These are phyloP conservation scores for Sarcophaga carnaria DNA, from an alignment of 2,888 invertebrate species.

Conservation along the genomic window DNA sequence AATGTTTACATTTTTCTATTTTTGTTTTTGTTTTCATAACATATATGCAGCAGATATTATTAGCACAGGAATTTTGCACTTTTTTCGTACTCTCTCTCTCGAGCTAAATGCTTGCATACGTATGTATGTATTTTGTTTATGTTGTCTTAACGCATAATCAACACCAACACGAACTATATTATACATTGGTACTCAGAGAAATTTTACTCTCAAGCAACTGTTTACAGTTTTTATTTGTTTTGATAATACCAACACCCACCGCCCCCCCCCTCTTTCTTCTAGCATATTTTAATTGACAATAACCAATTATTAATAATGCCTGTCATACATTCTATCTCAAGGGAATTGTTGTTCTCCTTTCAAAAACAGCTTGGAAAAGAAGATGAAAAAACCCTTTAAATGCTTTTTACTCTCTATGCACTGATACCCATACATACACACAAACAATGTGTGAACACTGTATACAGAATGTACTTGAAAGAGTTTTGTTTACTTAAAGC, in stretches of 20 bases:
- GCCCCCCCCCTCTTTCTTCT: accelerated
- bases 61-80: neutral
- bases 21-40: too few relatives aligned
- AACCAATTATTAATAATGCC: slow-evolving; percentile 44
- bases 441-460: neutral
- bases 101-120: neutral
- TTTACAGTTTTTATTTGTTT: too few relatives aligned
- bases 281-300: slow-evolving; percentile 23
- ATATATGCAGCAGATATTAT: too few relatives aligned
- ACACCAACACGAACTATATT: too few relatives aligned
- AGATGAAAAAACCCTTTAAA: neutral
- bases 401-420: too few relatives aligned
- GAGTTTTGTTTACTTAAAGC: slow-evolving; percentile 49
- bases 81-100: neutral
- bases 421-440: too few relatives aligned
- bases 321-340: slow-evolving; percentile 16
- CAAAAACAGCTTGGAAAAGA: neutral
- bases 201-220: too few relatives aligned
- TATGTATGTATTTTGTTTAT: neutral
- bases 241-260: too few relatives aligned
- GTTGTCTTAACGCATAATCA: too few relatives aligned
- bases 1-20: too few relatives aligned
- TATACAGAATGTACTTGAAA: slow-evolving; percentile 31
- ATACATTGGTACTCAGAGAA: too few relatives aligned
- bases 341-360: neutral